Conservation (phyloP, 2,888 invertebrate genomes). For the Campoplex capitator region DNA sequence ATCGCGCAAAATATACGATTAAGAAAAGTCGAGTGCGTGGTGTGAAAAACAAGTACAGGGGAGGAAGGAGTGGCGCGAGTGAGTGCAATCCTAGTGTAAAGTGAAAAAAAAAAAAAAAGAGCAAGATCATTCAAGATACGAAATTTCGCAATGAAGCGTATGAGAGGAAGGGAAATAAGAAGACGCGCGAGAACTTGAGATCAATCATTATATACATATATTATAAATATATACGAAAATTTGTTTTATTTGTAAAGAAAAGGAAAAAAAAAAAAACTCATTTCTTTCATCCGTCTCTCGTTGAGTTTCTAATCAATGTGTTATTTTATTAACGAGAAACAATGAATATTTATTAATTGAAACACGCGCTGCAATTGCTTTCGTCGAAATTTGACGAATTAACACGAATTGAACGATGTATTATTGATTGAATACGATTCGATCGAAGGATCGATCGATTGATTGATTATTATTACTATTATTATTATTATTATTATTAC, state of each 20-base stretch:
- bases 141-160: constrained; percentile 21
- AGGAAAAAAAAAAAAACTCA: not conserved
- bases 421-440: constrained; percentile 57
- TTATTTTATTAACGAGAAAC: constrained; percentile 58
- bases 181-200: constrained; percentile 54
- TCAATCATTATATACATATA: constrained; percentile 43
- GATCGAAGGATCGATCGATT: constrained; percentile 62
- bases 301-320: constrained; percentile 79
- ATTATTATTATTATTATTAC: constrained; percentile 70
- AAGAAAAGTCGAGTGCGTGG: constrained; percentile 24
- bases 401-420: constrained; percentile 65
- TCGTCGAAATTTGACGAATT: constrained; percentile 53
- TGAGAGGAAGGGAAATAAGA: constrained; percentile 32
- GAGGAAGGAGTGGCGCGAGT: constrained; percentile 69
- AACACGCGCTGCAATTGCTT: constrained; percentile 50
- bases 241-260: constrained; percentile 48
- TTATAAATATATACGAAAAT: not conserved
- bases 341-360: constrained; percentile 62
- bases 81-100: constrained; percentile 68
- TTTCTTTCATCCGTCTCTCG: constrained; percentile 74
- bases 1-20: constrained; percentile 38
- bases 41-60: constrained; percentile 39
- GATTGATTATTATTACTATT: constrained; percentile 70
- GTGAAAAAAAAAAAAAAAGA: constrained; percentile 17
- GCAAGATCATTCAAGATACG: constrained; percentile 3